Conservation (phyloP, 2,113 vertebrate species). For the Sturnus vulgaris region DNA sequence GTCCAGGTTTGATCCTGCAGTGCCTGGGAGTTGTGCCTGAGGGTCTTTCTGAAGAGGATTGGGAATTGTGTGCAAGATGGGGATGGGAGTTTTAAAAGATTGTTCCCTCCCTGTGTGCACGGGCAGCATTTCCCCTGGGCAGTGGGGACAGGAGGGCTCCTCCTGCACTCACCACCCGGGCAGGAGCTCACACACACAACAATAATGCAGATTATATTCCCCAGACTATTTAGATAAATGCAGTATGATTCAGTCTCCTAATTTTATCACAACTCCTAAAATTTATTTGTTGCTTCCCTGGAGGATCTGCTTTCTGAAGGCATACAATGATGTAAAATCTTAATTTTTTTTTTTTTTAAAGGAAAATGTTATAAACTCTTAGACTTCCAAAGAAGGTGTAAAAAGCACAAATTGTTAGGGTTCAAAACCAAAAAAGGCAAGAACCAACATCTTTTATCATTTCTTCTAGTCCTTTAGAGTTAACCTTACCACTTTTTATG, state of each 20-base stretch:
- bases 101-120: neutral
- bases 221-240: neutral
- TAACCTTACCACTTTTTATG: neutral
- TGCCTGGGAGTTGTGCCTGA: conserved; percentile 4
- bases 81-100: neutral
- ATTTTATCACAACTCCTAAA: neutral
- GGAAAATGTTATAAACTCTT: neutral
- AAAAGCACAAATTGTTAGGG: neutral
- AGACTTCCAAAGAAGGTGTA: neutral
- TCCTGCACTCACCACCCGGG: neutral
- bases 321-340: neutral
- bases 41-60: neutral
- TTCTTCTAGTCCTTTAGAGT: neutral
- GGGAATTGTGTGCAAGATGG: neutral
- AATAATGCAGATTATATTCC: neutral
- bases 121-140: rapidly evolving
- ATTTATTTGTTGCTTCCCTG: neutral
- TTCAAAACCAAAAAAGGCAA: neutral
- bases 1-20: neutral
- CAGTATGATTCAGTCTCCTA: neutral
- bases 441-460: neutral
- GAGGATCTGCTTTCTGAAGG: neutral
- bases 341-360: neutral
- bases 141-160: neutral
- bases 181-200: neutral